Base-by-base conservation (phyloP, 2,113 vertebrate genomes). In the Percopsis transmontana region DNA sequence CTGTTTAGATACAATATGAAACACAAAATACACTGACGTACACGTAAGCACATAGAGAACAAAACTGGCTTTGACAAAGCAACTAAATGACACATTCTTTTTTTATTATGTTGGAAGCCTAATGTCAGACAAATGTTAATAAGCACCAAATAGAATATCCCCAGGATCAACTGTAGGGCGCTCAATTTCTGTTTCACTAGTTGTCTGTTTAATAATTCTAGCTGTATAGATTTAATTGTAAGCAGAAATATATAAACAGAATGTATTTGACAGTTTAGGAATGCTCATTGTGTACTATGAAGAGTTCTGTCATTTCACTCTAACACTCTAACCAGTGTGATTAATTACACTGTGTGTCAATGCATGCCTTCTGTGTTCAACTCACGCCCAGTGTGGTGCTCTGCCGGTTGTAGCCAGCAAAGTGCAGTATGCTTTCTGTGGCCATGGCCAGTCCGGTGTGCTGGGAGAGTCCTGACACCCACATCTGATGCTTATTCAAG, bases 361-460 rank as follows among this genome's bases (percentile, higher is more conserved):
- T 20, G 53, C 45, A 41, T 2, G 2, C 15, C 40, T 60, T 19
- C 24, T 55, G 10, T 21, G 10, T 62, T 14, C 38, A 69, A 94
- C 95, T 87, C 88, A 97, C 96, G n/a, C 97, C 96, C 0, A 99
- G 92, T 2, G 96, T 97, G 0, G 94, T 96, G 83, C 95, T 99
- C 73, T 97, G 94, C 45, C 92, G 93, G 92, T 99, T 99, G 90
- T 97, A 98, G 74, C 96, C 94, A 0, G 97, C 96, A 0, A 95
- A 98, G 83, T 97, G 94, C 58, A 99, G 88, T 55, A 99, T 96
- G 56, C 97, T 97, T 80, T 99, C 97, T 0, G 96, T 99, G 53
- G 97, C 97, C 97, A 99, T 97, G 40, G 97, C 97, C 64, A 99
- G 87, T 12, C 97, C 97, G 0, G 96, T 98, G 90, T 99, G 97